phyloP scores from a whole-genome alignment of 2,113 vertebrate genomes.

The Saccopteryx leptura region DNA sequence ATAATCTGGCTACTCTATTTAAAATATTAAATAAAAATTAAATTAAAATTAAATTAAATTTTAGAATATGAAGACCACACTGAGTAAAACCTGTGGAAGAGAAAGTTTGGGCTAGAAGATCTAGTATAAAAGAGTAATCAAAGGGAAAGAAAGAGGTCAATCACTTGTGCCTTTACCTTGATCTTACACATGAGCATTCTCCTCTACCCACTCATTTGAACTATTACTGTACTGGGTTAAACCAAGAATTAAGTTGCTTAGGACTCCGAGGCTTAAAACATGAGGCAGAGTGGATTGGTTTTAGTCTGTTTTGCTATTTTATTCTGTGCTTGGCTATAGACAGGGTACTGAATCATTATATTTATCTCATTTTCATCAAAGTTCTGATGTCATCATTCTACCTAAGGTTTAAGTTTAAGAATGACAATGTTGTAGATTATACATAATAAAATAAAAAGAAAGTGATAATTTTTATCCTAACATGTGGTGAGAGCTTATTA shows the following conservation, averaged over 20 bases:
- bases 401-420: background rate
- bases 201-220: background rate
- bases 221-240: background rate
- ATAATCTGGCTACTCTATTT: background rate
- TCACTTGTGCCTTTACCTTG: background rate
- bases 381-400: background rate
- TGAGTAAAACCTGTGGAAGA: background rate
- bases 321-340: background rate
- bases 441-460: conserved; percentile 21
- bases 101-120: background rate
- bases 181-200: background rate
- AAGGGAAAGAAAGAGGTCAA: background rate
- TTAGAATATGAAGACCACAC: background rate
- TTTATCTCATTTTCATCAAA: conserved; percentile 13
- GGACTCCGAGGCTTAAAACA: background rate
- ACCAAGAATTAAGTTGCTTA: background rate
- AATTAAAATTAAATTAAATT: background rate
- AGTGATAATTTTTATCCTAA: background rate
- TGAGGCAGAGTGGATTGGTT: background rate
- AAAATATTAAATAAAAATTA: background rate
- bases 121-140: background rate
- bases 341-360: background rate
- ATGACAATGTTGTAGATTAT: background rate
- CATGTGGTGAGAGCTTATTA: background rate
- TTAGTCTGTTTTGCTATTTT: background rate